Percentiles rank a stretch among this genome's conserved stretches.
Evolutionary conservation across 2,888 invertebrate species (phyloP).

Genomic region (Ecliptopera silaceata): DNA sequence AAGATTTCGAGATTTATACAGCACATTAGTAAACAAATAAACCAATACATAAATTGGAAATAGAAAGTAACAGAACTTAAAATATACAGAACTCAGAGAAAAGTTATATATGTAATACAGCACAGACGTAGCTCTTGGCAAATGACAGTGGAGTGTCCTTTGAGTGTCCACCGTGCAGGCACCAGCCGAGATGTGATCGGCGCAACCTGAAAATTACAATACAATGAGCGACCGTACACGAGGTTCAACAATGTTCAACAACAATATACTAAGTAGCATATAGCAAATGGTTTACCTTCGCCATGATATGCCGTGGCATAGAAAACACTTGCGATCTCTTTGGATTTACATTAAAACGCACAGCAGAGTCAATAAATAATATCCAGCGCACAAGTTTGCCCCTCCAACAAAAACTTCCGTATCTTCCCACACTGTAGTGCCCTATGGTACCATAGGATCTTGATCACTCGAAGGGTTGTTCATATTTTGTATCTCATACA

Average conservation of each 20-base stretch:
- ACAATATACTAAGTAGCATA: background rate
- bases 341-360: background rate
- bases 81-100: conserved; percentile 11
- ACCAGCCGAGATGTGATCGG: background rate
- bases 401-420: too few relatives aligned
- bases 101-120: conserved; percentile 6
- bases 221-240: background rate
- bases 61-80: conserved; percentile 7
- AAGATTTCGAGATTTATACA: background rate
- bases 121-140: background rate
- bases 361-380: background rate
- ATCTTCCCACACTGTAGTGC: too few relatives aligned
- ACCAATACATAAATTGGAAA: background rate
- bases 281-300: conserved; percentile 12
- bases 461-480: too few relatives aligned
- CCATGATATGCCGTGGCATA: background rate
- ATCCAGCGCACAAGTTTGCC: too few relatives aligned
- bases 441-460: too few relatives aligned
- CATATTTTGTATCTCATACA: too few relatives aligned
- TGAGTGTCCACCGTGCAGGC: background rate
- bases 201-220: conserved; percentile 11
- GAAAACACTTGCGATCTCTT: background rate
- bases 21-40: background rate
- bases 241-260: too few relatives aligned
- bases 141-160: conserved; percentile 4